Percentiles rank a stretch among this genome's conserved stretches.
Evolutionary conservation across 2,113 vertebrate genomes (phyloP).

Genomic region (Hypomesus transpacificus): DNA sequence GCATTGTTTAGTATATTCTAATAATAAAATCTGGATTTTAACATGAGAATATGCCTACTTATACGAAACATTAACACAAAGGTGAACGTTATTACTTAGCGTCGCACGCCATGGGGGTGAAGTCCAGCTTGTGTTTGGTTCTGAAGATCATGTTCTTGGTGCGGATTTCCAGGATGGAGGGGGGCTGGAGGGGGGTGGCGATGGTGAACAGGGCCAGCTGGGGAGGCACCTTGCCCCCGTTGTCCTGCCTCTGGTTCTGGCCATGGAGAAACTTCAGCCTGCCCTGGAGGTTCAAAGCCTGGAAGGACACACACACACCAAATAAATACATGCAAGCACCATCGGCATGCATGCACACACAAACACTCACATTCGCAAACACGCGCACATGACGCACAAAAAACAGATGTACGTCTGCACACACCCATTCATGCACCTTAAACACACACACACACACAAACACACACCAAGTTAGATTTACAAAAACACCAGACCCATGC

Average conservation of each 20-base stretch:
- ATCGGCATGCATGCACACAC: no score
- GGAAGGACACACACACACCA: background rate
- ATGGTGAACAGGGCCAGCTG: slow-evolving; percentile 75
- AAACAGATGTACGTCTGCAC: no score
- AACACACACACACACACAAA: background rate
- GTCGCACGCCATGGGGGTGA: slow-evolving; percentile 73
- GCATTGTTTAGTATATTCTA: background rate
- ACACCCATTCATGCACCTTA: no score
- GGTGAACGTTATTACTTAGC: slow-evolving; percentile 62
- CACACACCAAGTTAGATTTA: background rate
- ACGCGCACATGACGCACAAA: no score
- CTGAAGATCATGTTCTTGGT: slow-evolving; percentile 78
- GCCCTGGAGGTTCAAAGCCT: slow-evolving; percentile 77
- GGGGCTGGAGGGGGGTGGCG: slow-evolving; percentile 73
- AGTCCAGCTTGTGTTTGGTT: slow-evolving; percentile 80
- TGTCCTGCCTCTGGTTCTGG: slow-evolving; percentile 64
- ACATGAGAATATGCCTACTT: background rate
- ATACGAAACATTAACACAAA: background rate
- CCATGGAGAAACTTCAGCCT: slow-evolving; percentile 74
- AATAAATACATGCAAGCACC: no score
- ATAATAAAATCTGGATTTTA: background rate
- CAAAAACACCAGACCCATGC: no score
- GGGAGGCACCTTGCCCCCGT: slow-evolving; percentile 53
- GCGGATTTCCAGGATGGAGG: slow-evolving; percentile 71
- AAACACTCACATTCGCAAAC: no score